Evolutionary conservation across 2,113 vertebrate species (phyloP), one percentile per base, ranked within the genome.

Genomic region (Calidris pugnax): DNA sequence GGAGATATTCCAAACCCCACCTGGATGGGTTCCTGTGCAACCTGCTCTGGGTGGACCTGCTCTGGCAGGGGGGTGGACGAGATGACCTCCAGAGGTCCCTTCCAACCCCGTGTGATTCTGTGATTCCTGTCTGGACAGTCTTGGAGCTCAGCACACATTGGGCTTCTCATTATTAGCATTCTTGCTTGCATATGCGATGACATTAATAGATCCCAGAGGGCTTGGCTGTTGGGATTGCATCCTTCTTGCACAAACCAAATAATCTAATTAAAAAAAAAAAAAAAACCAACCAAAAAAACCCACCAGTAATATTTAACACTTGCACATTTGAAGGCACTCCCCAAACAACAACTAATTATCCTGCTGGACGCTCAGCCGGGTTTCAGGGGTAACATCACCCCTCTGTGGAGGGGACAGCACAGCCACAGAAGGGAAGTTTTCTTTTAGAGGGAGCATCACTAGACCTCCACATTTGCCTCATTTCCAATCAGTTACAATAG

Each of bases 401-500:
- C 50, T 75, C 66, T 5, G 5, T 2, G 5, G 60, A 95, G 80
- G 56, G 51, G 56, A 67, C 80, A 81, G 76, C 28, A 3, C 28
- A 57, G 66, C 2, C 3, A 69, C 55, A 66, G 60, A 41, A 75
- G 30, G 55, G 51, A 82, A 82, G 69, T 27, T 79, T 75, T 53
- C 51, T 75, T 89, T 89, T 56, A 39, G 72, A 81, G 72, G 66
- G 57, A 95, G 33, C 43, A 87, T 90, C 80, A 20, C 66, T 56
- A 87, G 66, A 63, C 1, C 0, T 72, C 84, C 56, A 39, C 27
- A 3, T 75, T 81, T 67, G 39, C 91, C 84, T 96, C 48, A 11
- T 94, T 92, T 87, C 81, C 43, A 72, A 59, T 81, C 73, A 89
- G 87, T 67, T 57, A 75, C 76, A 86, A 74, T 78, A 92, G 92